Base-by-base conservation (phyloP, 1,140 invertebrate genomes). In the Leptoteleia sp. region DNA sequence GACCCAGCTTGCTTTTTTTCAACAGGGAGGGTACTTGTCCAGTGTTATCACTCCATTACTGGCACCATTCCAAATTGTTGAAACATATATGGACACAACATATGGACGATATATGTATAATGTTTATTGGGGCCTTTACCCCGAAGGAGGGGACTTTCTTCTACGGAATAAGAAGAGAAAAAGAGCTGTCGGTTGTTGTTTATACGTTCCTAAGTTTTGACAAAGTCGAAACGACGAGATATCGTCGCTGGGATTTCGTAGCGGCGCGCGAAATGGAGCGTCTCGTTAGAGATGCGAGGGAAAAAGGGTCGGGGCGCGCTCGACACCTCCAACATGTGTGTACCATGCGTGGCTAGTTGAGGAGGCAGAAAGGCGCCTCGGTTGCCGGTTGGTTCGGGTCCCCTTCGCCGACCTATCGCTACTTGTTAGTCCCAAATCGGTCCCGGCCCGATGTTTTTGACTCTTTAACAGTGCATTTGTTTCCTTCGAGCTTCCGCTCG, bases 251-350 rank as follows among this genome's bases (percentile, higher is more conserved):
- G 6, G 27, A 80, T 70, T 80, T 85, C 82, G 82, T 75, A 52
- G 76, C 64, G 33, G 73, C 78, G 64, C 52, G 72, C 81, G 82
- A 86, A 87, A 85, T 81, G 78, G 67, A 81, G 79, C 82, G 82
- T 84, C 47, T 55, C 76, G 15, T 11, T 25, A 3, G 35, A 9
- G 6, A 43, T 25, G 40, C 31, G 43, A 29, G 37, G 12, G 54
- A 54, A 72, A 82, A 29, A 29, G 81, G 77, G 79, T 82, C 76
- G n/a, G n/a, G n/a, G n/a, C n/a, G n/a, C n/a, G 65, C 55, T 76
- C 76, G 87, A 86, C 87, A 87, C 85, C 85, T 88, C 83, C n/a
- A 80, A 89, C 87, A 89, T 86, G 88, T 89, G 88, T 81, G 82
- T 77, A 77, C 87, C 88, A 89, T 88, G 84, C 88, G 87, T 82